Percentiles rank a stretch among this genome's conserved stretches.
These are phyloP conservation scores for Wasmannia auropunctata DNA, from an alignment of 1,140 invertebrate species.

Conservation along the genomic window DNA sequence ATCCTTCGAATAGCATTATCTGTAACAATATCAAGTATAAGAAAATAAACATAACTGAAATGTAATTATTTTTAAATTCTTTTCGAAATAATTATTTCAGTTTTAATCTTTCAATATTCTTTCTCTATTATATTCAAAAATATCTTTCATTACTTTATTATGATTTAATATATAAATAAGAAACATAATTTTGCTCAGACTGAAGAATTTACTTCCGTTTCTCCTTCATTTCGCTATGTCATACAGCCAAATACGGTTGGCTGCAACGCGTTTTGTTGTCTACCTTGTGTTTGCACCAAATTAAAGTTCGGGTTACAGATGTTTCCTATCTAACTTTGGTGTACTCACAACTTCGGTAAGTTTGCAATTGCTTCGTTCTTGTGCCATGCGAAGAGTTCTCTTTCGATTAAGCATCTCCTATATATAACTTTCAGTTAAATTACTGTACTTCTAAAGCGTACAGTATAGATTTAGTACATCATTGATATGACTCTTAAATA, in stretches of 20 bases:
- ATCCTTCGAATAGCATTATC: background rate
- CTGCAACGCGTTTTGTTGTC: slow-evolving; percentile 33
- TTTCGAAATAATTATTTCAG: background rate
- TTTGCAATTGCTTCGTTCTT: slow-evolving; percentile 42
- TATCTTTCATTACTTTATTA: background rate
- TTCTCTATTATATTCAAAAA: background rate
- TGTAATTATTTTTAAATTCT: background rate
- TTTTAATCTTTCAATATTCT: background rate
- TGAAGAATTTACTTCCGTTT: background rate
- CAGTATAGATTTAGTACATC: background rate
- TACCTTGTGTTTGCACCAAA: slow-evolving; percentile 27
- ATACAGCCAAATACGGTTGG: background rate
- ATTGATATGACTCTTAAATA: background rate
- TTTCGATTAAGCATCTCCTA: slow-evolving; percentile 36
- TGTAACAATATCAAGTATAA: background rate
- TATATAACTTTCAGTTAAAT: slow-evolving; percentile 24
- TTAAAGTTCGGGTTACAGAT: slow-evolving; percentile 52
- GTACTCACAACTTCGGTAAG: slow-evolving; percentile 31
- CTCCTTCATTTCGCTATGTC: background rate
- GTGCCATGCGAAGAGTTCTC: background rate
- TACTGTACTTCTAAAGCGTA: background rate
- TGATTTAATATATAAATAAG: background rate
- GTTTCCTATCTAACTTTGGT: slow-evolving; percentile 53
- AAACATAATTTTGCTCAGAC: background rate
- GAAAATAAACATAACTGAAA: background rate